These are phyloP conservation scores for Aphidius ervi DNA, from an alignment of 1,140 invertebrate species.

Conservation along the genomic window DNA sequence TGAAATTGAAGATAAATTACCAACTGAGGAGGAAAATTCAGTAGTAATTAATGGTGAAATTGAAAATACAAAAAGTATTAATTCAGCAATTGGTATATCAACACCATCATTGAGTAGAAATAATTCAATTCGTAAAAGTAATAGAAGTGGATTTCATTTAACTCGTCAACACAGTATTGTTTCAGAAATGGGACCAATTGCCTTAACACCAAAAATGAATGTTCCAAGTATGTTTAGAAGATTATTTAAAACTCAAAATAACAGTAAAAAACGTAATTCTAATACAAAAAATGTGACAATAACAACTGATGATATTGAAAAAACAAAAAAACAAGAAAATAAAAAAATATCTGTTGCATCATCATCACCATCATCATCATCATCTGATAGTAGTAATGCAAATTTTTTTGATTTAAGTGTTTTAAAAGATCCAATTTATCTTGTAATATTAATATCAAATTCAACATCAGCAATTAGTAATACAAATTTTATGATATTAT, in stretches of 20 bases:
- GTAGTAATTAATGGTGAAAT: constrained; percentile 63
- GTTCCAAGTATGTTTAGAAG: constrained; percentile 25
- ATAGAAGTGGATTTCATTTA: constrained; percentile 21
- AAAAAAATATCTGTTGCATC: constrained; percentile 29
- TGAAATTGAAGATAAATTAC: constrained; percentile 4
- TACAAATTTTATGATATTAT: constrained; percentile 76
- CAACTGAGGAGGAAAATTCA: constrained; percentile 58
- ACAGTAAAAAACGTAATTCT: constrained; percentile 9
- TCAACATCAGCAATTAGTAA: constrained; percentile 78
- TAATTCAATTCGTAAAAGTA: constrained; percentile 21
- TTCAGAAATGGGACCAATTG: constrained; percentile 30
- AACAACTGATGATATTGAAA: constrained; percentile 22
- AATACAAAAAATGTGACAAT: constrained; percentile 4
- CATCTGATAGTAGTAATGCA: constrained; percentile 21
- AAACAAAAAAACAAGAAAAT: constrained; percentile 30
- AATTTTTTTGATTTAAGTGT: constrained; percentile 70
- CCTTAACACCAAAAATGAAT: constrained; percentile 24
- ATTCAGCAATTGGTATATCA: background rate
- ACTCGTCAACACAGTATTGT: constrained; percentile 29
- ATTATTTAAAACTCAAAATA: constrained; percentile 24
- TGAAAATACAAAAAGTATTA: constrained; percentile 37
- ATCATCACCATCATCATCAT: constrained; percentile 21
- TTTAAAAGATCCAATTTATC: constrained; percentile 70
- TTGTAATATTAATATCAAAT: constrained; percentile 75
- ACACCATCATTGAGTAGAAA: constrained; percentile 23